Conservation (phyloP, 1,140 invertebrate genomes). For the Belonocnema kinseyi region DNA sequence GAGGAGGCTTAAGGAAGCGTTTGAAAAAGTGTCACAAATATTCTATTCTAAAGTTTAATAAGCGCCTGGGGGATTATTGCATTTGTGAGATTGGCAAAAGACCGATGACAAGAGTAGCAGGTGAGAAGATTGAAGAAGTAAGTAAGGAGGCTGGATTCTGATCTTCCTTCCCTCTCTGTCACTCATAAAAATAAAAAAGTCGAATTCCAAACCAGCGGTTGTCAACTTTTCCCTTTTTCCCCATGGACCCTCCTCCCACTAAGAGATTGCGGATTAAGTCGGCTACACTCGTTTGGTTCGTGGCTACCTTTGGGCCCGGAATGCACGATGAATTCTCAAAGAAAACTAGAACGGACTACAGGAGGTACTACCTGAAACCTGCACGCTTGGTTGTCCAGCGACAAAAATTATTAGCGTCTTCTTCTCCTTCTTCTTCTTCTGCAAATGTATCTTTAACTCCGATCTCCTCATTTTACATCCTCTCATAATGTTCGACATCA, state of each 20-base stretch:
- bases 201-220: conserved; percentile 29
- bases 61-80: conserved; percentile 4
- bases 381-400: background rate
- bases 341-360: conserved; percentile 23
- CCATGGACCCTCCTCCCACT: conserved; percentile 15
- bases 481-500: too few species aligned
- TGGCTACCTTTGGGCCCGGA: conserved; percentile 25
- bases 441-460: too few species aligned
- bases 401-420: background rate
- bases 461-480: too few species aligned
- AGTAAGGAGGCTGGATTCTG: conserved; percentile 16
- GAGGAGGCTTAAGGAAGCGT: too few species aligned
- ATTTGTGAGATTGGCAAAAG: conserved; percentile 12
- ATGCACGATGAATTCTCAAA: conserved; percentile 21
- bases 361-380: background rate
- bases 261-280: conserved; percentile 22
- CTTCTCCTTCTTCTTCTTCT: too few species aligned
- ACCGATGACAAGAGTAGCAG: conserved; percentile 28
- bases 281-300: conserved; percentile 23
- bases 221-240: conserved; percentile 8
- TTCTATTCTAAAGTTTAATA: background rate
- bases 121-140: conserved; percentile 2
- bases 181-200: conserved; percentile 29
- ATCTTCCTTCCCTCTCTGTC: conserved; percentile 24
- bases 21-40: background rate